Percentiles rank a stretch among this genome's conserved stretches.
These are phyloP conservation scores for Xiphophorus maculatus DNA, from an alignment of 2,113 vertebrate genomes.

Conservation along the genomic window DNA sequence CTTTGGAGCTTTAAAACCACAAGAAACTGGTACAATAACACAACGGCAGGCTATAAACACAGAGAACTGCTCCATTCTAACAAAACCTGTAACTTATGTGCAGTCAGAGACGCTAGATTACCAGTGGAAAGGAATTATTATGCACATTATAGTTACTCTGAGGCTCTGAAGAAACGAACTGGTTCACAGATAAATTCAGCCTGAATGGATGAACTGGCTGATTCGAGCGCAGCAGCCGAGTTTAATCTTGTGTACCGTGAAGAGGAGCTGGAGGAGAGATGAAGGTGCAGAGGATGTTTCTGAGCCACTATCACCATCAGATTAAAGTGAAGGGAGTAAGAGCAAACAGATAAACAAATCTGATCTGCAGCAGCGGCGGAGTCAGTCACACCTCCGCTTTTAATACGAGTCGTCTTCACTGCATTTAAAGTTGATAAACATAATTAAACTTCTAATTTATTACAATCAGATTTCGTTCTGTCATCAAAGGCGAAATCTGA, in stretches of 20 bases:
- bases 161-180: not conserved
- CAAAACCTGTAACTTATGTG: not conserved
- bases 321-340: conserved; percentile 24
- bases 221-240: conserved; percentile 9
- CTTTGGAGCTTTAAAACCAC: conserved; percentile 2
- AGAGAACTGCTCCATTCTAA: not conserved
- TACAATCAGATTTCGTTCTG: too few species aligned
- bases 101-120: not conserved
- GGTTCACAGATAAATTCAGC: conserved; percentile 7
- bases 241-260: conserved; percentile 27
- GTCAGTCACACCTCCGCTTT: not conserved
- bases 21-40: conserved; percentile 2
- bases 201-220: conserved; percentile 1
- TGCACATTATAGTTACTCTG: not conserved
- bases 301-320: conserved; percentile 23
- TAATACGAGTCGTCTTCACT: conserved; percentile 11
- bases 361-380: conserved; percentile 12
- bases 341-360: conserved; percentile 15
- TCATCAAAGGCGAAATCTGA: too few species aligned
- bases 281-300: conserved; percentile 24
- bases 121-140: not conserved
- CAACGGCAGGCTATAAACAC: conserved; percentile 2
- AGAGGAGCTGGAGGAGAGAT: conserved; percentile 7
- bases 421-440: not conserved
- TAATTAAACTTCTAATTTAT: not conserved